These are phyloP conservation scores for Goniozus legneri DNA, from an alignment of 1,140 invertebrate species.

Conservation along the genomic window DNA sequence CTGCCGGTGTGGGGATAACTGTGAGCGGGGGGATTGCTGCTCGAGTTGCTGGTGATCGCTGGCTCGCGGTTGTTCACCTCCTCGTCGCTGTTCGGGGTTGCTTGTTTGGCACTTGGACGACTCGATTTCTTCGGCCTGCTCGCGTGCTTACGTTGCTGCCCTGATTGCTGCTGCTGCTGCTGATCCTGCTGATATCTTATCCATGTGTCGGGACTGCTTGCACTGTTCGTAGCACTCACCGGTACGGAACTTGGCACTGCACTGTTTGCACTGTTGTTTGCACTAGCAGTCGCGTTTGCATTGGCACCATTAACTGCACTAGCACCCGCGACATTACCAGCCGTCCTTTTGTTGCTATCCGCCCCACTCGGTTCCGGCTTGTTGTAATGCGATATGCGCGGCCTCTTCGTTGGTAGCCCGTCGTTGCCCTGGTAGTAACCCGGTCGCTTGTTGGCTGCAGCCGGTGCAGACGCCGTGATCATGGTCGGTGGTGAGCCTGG, in stretches of 20 bases:
- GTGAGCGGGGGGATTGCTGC: not conserved
- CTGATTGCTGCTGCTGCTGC: conserved; percentile 22
- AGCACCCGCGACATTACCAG: conserved; percentile 18
- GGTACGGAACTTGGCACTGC: conserved; percentile 1
- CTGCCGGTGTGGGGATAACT: not conserved
- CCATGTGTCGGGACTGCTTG: conserved; percentile 28
- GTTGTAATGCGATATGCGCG: conserved; percentile 76
- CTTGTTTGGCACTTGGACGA: not conserved
- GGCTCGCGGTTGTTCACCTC: not conserved
- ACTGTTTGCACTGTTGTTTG: conserved; percentile 30
- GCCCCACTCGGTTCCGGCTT: conserved; percentile 52
- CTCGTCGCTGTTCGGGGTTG: not conserved
- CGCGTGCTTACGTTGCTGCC: conserved; percentile 5
- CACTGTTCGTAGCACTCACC: conserved; percentile 16
- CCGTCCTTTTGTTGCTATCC: conserved; percentile 4
- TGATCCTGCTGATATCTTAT: conserved; percentile 25
- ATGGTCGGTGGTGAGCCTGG: conserved; percentile 63
- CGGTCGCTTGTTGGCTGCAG: conserved; percentile 51
- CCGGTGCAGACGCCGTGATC: conserved; percentile 41
- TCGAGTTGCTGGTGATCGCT: not conserved
- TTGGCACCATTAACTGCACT: not conserved
- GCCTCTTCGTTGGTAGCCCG: conserved; percentile 70
- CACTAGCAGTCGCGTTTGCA: not conserved
- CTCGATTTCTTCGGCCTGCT: not conserved
- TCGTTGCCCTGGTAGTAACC: conserved; percentile 61